Percentiles rank a stretch among this genome's conserved stretches.
Evolutionary conservation across 2,888 invertebrate species (phyloP).

Genomic region (Oscheius myriophilus): DNA sequence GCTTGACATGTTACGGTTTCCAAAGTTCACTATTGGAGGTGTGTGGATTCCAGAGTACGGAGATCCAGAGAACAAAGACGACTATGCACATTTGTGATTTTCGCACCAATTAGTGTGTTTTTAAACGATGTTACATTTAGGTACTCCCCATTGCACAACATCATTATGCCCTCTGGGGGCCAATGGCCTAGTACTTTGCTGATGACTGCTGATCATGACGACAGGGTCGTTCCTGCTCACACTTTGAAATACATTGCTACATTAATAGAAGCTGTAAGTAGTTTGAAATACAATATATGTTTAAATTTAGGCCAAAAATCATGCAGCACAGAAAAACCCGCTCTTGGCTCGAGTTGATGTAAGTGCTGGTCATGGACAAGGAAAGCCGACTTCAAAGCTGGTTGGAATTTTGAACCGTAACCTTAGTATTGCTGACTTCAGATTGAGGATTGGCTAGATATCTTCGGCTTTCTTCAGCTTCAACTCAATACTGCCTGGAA

Average conservation of each 20-base stretch:
- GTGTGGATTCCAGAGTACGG: constrained; percentile 97
- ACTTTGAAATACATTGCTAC: constrained; percentile 92
- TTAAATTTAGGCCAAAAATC: constrained; percentile 22
- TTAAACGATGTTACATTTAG: constrained; percentile 46
- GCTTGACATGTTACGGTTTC: constrained; percentile 94
- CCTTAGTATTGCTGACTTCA: no score
- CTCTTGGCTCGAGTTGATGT: constrained; percentile 86
- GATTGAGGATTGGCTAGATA: no score
- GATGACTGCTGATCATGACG: constrained; percentile 36
- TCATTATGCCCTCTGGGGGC: not conserved
- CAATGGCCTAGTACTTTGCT: constrained; percentile 4
- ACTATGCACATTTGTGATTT: no score
- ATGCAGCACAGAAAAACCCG: constrained; percentile 14
- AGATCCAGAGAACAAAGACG: constrained; percentile 83
- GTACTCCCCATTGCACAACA: constrained; percentile 15
- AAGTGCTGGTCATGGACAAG: constrained; percentile 84
- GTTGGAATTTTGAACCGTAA: not conserved
- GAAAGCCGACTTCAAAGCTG: no score
- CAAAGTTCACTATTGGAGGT: constrained; percentile 96
- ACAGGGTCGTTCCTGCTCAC: constrained; percentile 88
- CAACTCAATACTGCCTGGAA: no score
- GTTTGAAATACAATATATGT: not conserved
- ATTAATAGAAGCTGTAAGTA: constrained; percentile 79
- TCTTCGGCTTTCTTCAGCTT: no score
- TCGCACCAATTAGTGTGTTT: no score